Percentiles rank a stretch among this genome's conserved stretches.
Conservation (phyloP, 1,140 invertebrate genomes). For the Popillia japonica region DNA sequence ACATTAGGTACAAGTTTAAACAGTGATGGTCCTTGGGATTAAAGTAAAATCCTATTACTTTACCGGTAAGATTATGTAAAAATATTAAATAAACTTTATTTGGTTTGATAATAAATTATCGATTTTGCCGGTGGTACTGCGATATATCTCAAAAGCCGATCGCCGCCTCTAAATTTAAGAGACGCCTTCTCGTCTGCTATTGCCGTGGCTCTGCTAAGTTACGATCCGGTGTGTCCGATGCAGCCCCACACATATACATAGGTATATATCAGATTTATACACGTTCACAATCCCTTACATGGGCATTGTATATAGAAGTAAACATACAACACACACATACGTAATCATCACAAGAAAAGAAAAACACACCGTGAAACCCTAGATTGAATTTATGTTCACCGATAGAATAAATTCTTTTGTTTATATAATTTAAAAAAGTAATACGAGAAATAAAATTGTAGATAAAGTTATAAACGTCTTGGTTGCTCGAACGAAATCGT, state of each 20-base stretch:
- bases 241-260: conserved; percentile 10
- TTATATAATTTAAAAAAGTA: conserved; percentile 35
- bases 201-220: neutral
- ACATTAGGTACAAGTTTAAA: too few species aligned
- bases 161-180: conserved; percentile 47
- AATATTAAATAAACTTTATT: conserved; percentile 37
- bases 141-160: conserved; percentile 45
- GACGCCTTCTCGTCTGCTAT: conserved; percentile 38
- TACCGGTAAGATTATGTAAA: conserved; percentile 44
- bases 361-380: conserved; percentile 20
- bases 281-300: neutral
- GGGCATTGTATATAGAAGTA: neutral
- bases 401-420: conserved; percentile 33
- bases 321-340: conserved; percentile 6
- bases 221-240: conserved; percentile 8
- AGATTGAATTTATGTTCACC: conserved; percentile 26
- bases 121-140: conserved; percentile 43
- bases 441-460: conserved; percentile 25
- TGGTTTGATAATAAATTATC: conserved; percentile 44
- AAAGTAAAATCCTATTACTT: neutral
- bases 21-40: neutral
- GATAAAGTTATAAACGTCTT: conserved; percentile 27
- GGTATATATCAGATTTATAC: neutral
- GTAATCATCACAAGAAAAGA: neutral
- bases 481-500: neutral